Conservation (phyloP, 2,113 vertebrate species). For the Potamarius usumacintae region DNA sequence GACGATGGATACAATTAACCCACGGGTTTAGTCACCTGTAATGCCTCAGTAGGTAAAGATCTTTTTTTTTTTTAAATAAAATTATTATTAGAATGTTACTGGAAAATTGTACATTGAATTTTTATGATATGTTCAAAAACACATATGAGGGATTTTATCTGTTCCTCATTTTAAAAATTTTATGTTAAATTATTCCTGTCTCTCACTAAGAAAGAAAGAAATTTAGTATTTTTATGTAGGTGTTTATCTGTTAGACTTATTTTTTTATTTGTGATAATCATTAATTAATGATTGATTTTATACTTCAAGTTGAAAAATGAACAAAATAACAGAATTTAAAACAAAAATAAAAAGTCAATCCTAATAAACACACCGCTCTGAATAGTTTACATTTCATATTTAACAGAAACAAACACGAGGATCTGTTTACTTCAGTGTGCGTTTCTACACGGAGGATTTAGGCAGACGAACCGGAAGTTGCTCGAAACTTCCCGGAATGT, state of each 20-base stretch:
- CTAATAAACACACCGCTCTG: background rate
- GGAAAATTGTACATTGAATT: background rate
- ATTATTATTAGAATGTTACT: background rate
- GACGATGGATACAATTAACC: background rate
- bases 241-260: too few species aligned
- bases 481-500: background rate
- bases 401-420: background rate
- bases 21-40: background rate
- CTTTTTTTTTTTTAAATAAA: background rate
- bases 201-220: background rate
- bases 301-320: background rate
- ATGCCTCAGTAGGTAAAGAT: background rate
- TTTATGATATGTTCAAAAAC: too few species aligned
- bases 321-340: background rate
- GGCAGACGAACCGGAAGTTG: conserved; percentile 61
- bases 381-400: background rate
- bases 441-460: conserved; percentile 26
- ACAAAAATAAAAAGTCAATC: background rate
- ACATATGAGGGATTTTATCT: too few species aligned
- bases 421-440: background rate
- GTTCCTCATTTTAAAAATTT: too few species aligned
- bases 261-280: too few species aligned
- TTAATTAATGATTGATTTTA: background rate
- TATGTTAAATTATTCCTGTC: background rate
- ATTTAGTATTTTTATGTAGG: too few species aligned